Base-by-base conservation (phyloP, 2,113 vertebrate species). In the Choloepus hoffmanni region DNA sequence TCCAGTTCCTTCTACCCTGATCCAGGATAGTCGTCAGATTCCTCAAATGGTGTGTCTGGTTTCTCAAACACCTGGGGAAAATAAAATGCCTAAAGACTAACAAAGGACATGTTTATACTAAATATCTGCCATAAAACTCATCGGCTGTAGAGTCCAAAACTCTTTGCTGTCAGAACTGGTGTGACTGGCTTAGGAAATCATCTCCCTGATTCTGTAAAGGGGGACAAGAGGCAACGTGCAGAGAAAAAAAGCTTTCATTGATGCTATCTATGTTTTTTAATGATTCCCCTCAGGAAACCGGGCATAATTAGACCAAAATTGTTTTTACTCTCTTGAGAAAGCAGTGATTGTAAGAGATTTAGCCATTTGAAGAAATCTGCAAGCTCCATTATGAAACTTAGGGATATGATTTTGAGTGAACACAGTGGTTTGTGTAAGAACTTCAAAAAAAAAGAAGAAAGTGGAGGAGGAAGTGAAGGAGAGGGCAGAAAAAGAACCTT, bases 61-160 rank as follows among this genome's bases (percentile, higher is more conserved):
- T 81, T 87, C 40, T 90, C 30, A 89, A 94, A 87, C 58, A 76
- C 21, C 4, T 72, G 16, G 12, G 77, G 15, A 77, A 95, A 91
- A 89, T 78, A 93, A 91, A 92, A 90, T 74, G 24, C 18, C 28
- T 81, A 30, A 63, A 93, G 43, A 88, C 26, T 50, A 92, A 19
- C 62, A 86, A 79, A 89, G 10, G 28, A 84, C 78, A 53, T 76
- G 33, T 78, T 85, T 77, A 74, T 48, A 62, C 30, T 18, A 83
- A 11, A 87, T 81, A 53, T 63, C 55, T 84, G 4, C 4, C 53
- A 84, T 73, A 87, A 81, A 95, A 88, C 60, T 67, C 93, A 95
- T 85, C 84, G 95, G 89, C 43, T n/a, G 28, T 77, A 89, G 58
- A 92, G 24, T 67, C 63, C 58, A 62, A 53, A 93, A 24, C 81